Evolutionary conservation across 2,797 vertebrate genomes (phyloP).

Genomic region (Chrosomus eos): DNA sequence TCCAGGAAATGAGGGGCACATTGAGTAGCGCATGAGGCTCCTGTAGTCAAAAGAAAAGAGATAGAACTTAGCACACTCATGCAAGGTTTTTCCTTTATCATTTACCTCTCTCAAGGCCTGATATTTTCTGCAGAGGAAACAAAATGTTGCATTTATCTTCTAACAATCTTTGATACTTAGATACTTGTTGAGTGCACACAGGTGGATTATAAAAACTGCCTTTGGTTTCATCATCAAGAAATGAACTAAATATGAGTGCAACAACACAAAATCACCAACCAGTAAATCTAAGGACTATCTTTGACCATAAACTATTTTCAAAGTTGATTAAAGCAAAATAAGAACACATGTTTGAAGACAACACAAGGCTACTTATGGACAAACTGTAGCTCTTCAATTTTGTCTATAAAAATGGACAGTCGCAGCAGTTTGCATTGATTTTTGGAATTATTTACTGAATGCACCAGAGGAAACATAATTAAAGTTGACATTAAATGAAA

Average conservation of each 20-base stretch:
- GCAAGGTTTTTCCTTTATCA: neutral
- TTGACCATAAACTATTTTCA: neutral
- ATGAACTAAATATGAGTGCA: neutral
- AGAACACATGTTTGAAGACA: neutral
- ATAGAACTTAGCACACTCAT: neutral
- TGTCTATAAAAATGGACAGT: neutral
- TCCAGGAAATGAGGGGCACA: slow-evolving; percentile 37
- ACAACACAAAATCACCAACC: neutral
- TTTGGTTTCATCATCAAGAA: neutral
- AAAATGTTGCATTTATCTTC: neutral
- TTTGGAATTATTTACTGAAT: neutral
- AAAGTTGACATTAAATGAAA: neutral
- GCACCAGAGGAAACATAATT: neutral
- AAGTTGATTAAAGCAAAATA: neutral
- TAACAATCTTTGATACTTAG: neutral
- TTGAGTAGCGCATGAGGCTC: neutral
- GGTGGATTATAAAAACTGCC: neutral
- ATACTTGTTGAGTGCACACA: neutral
- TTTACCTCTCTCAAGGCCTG: slow-evolving; percentile 11
- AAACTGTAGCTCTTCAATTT: neutral
- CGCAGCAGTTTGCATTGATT: neutral
- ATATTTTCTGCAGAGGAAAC: neutral
- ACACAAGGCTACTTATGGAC: neutral
- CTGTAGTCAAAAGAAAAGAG: neutral
- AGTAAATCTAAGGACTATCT: neutral